Evolutionary conservation across 1,140 invertebrate genomes (phyloP).

Genomic region (Akabosia matsudoensis): DNA sequence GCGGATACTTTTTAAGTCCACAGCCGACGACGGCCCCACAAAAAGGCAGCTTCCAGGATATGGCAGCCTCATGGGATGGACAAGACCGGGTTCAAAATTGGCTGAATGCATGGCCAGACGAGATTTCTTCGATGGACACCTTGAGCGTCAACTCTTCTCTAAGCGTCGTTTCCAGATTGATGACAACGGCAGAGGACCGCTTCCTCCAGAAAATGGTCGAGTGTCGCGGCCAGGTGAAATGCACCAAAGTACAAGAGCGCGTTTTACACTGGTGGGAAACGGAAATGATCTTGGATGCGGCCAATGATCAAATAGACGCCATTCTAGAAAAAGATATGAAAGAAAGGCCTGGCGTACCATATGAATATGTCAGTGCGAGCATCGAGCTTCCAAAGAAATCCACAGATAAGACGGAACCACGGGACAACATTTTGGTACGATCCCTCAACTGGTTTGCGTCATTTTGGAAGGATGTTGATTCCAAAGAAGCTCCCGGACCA

Average conservation of each 20-base stretch:
- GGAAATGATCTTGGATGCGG: background rate
- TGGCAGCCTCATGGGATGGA: too few relatives aligned
- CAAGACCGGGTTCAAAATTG: background rate
- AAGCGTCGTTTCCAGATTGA: too few relatives aligned
- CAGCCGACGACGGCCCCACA: background rate
- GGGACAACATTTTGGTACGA: too few relatives aligned
- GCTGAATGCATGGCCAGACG: background rate
- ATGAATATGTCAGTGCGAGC: background rate
- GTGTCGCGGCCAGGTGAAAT: background rate
- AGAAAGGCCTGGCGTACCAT: background rate
- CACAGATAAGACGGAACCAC: background rate
- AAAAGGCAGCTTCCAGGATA: background rate
- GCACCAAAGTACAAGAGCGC: background rate
- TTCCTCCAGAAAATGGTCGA: background rate
- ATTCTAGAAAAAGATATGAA: background rate
- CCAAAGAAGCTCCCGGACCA: too few relatives aligned
- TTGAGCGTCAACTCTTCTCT: background rate
- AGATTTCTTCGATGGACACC: background rate
- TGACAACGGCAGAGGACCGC: too few relatives aligned
- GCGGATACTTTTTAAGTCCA: background rate
- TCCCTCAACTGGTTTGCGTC: too few relatives aligned
- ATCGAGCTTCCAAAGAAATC: background rate
- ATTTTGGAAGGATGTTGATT: too few relatives aligned
- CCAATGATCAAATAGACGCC: background rate
- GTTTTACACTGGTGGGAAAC: background rate